phyloP scores from a whole-genome alignment of 2,888 invertebrate genomes.

The Macrophya alboannulata region DNA sequence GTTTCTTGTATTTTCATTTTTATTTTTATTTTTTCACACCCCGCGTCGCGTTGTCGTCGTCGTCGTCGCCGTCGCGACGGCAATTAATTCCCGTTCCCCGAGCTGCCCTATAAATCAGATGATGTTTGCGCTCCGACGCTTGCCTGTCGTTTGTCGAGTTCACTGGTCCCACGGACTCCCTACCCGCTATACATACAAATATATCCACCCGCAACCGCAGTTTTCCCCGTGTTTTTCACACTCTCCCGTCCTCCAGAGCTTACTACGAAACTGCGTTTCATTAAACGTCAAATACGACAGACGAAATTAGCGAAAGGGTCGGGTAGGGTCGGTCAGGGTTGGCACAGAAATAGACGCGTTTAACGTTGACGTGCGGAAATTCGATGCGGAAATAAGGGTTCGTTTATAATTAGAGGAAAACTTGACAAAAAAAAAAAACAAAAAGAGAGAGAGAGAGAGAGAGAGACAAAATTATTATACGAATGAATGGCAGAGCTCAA shows the following conservation, averaged over 20 bases:
- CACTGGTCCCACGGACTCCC: constrained; percentile 11
- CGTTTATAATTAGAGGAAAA: neutral
- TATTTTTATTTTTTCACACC: neutral
- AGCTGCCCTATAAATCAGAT: constrained; percentile 71
- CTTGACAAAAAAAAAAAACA: neutral
- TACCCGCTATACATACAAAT: neutral
- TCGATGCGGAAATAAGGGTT: neutral
- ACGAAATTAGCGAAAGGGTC: constrained; percentile 16
- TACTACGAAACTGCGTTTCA: constrained; percentile 5
- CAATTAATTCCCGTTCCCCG: constrained; percentile 49
- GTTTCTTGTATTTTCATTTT: neutral
- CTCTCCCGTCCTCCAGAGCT: neutral
- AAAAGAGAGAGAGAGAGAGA: too few relatives aligned
- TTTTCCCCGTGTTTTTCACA: constrained; percentile 32
- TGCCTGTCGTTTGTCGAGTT: constrained; percentile 63
- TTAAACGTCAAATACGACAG: constrained; percentile 29
- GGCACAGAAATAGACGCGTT: neutral
- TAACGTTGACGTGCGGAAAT: neutral
- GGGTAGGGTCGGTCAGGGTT: neutral
- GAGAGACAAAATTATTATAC: too few relatives aligned
- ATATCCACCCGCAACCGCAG: neutral
- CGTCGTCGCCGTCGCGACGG: constrained; percentile 8
- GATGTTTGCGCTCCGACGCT: constrained; percentile 65
- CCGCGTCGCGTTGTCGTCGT: neutral
- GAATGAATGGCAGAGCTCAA: too few relatives aligned